Evolutionary conservation across 2,888 invertebrate genomes (phyloP), one percentile per base, ranked within the genome.

Genomic region (Augiades crinisus): DNA sequence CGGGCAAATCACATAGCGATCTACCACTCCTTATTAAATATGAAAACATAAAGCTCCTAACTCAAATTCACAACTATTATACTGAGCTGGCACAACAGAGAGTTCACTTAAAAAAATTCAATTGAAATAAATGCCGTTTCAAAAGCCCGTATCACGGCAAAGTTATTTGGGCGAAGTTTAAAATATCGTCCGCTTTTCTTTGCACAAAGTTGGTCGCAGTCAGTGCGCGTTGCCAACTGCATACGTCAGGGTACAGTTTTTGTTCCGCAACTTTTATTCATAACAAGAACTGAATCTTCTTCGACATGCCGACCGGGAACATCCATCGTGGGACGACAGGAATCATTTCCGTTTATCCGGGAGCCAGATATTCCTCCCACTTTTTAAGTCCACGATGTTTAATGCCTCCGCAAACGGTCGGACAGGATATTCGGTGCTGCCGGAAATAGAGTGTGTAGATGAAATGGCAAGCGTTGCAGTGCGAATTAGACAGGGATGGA

Each of bases 381-480:
- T 84, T 86, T 86, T 85, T 87, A 83, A 81, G 77, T 37, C 44
- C 30, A 61, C 79, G 78, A 75, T 81, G 77, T 75, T 76, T 80
- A 76, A 78, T 75, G 72, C 63, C 61, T 58, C 59, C 60, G 56
- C 67, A 62, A 57, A 67, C 68, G 72, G 72, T 66, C 71, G 75
- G 75, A 74, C 80, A 74, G 78, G 81, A 81, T 78, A 80, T 73
- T 72, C 72, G 70, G 67, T 72, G 71, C 74, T 73, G 69, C 67
- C 77, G 88, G 88, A 89, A 88, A 89, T 89, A 81, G 85, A 85
- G 72, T 78, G 81, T 70, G 78, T 73, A 76, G 78, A 75, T 69
- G 78, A 75, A 79, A 85, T 59, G 70, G 67, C 59, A 55, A 66
- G 55, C 57, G 57, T 55, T 56, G 58, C 59, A 58, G n/a, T 33